These are phyloP conservation scores for Sclerodermus sp. DNA, from an alignment of 2,888 invertebrate species.

Conservation along the genomic window DNA sequence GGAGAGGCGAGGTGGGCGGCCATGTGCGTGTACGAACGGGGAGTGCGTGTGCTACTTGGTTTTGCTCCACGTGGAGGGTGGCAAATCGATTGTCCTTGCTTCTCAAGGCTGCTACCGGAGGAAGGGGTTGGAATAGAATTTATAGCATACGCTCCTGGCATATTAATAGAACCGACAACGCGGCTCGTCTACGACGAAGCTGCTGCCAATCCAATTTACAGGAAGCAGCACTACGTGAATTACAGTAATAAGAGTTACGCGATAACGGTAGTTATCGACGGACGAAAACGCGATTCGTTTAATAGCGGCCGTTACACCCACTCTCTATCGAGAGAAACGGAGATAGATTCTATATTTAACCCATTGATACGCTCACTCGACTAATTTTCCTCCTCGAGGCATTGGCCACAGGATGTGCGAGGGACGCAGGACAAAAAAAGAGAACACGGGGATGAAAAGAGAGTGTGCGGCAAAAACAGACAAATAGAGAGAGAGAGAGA, in stretches of 20 bases:
- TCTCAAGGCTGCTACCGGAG: constrained; percentile 30
- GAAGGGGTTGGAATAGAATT: constrained; percentile 32
- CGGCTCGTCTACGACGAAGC: constrained; percentile 13
- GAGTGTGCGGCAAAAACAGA: too few relatives aligned
- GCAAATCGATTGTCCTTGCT: constrained; percentile 45
- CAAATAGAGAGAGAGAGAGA: neutral
- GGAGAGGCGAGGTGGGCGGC: too few relatives aligned
- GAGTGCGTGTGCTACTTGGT: too few relatives aligned
- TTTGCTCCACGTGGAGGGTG: constrained; percentile 24
- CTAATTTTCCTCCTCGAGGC: too few relatives aligned
- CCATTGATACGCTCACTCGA: too few relatives aligned
- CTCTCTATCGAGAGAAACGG: neutral
- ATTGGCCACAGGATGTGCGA: too few relatives aligned
- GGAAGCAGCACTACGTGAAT: constrained; percentile 16
- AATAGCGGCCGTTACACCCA: too few relatives aligned
- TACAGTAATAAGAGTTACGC: constrained; percentile 21
- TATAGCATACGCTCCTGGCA: constrained; percentile 33
- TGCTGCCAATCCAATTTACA: constrained; percentile 23
- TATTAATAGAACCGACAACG: constrained; percentile 35
- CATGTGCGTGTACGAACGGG: too few relatives aligned
- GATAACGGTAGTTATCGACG: constrained; percentile 1
- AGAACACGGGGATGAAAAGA: too few relatives aligned
- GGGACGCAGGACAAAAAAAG: too few relatives aligned
- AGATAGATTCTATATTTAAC: too few relatives aligned
- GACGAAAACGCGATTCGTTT: neutral